phyloP scores from a whole-genome alignment of 1,140 invertebrate genomes.

The Phenacoccus solenopsis region DNA sequence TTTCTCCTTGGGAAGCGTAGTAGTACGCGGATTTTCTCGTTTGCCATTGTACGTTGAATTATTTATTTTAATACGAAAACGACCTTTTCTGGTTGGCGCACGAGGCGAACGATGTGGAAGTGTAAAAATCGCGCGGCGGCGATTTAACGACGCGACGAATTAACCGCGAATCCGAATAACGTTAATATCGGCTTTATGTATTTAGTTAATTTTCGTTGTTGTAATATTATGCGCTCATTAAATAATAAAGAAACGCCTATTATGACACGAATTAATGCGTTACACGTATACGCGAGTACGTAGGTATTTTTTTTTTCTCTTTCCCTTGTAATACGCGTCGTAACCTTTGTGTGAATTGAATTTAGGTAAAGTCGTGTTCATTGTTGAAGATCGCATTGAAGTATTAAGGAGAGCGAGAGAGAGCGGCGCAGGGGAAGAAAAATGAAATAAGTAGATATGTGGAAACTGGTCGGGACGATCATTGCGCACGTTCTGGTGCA shows the following conservation, averaged over 20 bases:
- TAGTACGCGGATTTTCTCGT: too few species aligned
- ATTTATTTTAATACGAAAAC: too few species aligned
- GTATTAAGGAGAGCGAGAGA: neutral
- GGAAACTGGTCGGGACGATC: neutral
- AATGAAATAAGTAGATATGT: neutral
- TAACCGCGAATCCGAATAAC: too few species aligned
- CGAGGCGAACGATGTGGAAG: too few species aligned
- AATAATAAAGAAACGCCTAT: neutral
- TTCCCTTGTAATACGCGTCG: too few species aligned
- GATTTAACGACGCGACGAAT: too few species aligned
- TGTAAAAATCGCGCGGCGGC: too few species aligned
- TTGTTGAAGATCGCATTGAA: neutral
- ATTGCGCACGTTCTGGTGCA: neutral
- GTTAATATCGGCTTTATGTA: neutral
- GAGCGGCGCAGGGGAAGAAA: neutral
- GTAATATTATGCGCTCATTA: conserved; percentile 2
- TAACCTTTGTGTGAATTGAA: neutral
- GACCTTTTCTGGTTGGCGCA: too few species aligned
- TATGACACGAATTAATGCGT: neutral
- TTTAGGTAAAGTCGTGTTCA: neutral
- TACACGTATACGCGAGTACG: neutral
- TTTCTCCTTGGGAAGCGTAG: too few species aligned
- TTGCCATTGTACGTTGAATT: too few species aligned
- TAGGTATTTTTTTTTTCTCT: too few species aligned
- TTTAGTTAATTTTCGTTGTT: neutral